phyloP scores from a whole-genome alignment of 2,113 vertebrate species.

The Lepus americanus region DNA sequence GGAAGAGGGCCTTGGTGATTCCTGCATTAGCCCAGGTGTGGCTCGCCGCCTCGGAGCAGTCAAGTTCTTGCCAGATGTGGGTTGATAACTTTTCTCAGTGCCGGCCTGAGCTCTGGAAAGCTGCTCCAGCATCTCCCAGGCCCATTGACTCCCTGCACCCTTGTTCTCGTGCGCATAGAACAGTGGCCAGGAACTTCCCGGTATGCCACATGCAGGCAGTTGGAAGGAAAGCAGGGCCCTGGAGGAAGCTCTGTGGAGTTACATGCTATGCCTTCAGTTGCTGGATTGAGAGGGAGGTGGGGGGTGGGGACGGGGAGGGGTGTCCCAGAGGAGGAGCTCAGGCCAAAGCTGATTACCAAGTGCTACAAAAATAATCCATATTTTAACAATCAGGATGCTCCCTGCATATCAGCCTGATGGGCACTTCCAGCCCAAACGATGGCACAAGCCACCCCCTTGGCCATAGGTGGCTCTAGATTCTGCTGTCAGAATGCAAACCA shows the following conservation, averaged over 20 bases:
- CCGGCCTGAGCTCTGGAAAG: background rate
- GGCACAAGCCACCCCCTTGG: background rate
- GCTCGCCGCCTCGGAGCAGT: background rate
- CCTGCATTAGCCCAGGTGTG: rapidly evolving
- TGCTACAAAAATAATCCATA: background rate
- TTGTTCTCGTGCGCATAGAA: background rate
- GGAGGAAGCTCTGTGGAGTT: background rate
- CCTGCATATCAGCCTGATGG: background rate
- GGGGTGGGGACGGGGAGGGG: too few species aligned
- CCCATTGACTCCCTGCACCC: background rate
- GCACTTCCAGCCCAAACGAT: background rate
- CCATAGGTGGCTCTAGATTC: background rate
- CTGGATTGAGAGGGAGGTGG: background rate
- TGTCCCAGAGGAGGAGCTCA: background rate
- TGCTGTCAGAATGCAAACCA: background rate
- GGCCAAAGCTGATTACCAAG: background rate
- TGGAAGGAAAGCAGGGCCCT: background rate
- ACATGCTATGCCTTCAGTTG: background rate
- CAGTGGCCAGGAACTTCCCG: background rate
- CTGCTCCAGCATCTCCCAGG: background rate
- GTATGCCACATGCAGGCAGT: background rate
- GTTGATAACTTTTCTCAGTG: background rate
- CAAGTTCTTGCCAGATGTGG: rapidly evolving
- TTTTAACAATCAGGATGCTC: background rate
- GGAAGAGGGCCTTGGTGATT: background rate